A percentile compares a stretch with the other conserved stretches of the same genome.
Conservation (phyloP, 2,797 vertebrate species). For the Pangasius mekongensis region DNA sequence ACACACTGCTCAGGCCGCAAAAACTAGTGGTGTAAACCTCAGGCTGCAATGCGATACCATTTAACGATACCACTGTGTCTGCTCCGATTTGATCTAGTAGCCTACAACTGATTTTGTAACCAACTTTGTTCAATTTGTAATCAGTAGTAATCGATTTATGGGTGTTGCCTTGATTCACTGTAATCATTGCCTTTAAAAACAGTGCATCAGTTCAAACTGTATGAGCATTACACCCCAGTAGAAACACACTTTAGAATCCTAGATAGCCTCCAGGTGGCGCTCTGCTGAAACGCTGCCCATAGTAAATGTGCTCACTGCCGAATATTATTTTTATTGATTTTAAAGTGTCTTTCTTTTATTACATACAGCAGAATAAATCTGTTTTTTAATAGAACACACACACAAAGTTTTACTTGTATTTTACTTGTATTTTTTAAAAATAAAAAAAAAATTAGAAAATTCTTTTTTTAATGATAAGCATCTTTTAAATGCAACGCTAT, state of each 20-base stretch:
- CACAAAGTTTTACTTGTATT: too few relatives aligned
- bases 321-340: neutral
- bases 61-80: too few relatives aligned
- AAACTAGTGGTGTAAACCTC: neutral
- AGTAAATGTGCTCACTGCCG: neutral
- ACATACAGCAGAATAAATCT: neutral
- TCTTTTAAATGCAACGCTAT: neutral
- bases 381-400: neutral
- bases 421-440: too few relatives aligned
- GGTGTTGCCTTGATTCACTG: neutral
- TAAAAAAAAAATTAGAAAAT: neutral
- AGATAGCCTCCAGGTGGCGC: neutral
- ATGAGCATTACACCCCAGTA: neutral
- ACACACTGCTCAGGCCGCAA: neutral
- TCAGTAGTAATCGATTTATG: too few relatives aligned
- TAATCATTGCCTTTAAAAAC: neutral
- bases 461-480: neutral
- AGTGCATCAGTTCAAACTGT: neutral
- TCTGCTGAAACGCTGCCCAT: neutral
- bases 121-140: neutral
- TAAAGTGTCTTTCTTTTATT: neutral
- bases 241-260: neutral
- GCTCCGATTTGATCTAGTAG: neutral
- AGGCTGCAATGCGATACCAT: neutral
- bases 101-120: too few relatives aligned